phyloP scores from a whole-genome alignment of 2,888 invertebrate genomes.

The Stegophylla sp. region DNA sequence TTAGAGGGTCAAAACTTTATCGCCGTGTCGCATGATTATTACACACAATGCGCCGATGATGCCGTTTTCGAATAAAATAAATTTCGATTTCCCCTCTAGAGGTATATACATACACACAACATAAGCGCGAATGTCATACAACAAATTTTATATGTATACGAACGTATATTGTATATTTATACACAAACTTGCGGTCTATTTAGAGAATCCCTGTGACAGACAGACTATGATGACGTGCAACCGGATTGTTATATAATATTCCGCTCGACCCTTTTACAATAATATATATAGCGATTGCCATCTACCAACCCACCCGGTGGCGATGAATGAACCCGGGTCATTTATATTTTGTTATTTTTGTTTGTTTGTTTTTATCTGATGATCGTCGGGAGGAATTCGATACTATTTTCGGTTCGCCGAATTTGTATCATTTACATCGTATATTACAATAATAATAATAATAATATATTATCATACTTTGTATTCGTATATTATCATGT shows the following conservation, averaged over 20 bases:
- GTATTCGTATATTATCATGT: neutral
- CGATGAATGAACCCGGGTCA: slow-evolving; percentile 39
- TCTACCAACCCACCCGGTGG: neutral
- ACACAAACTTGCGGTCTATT: slow-evolving; percentile 54
- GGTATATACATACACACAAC: neutral
- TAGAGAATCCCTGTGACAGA: slow-evolving; percentile 10
- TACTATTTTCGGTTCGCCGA: slow-evolving; percentile 40
- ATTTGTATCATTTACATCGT: slow-evolving; percentile 42
- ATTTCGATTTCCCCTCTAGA: slow-evolving; percentile 10
- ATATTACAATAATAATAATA: slow-evolving; percentile 26
- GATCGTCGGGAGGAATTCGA: slow-evolving; percentile 51
- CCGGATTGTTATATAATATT: slow-evolving; percentile 10
- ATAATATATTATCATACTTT: neutral
- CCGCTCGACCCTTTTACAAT: slow-evolving; percentile 20
- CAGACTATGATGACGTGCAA: too few species aligned
- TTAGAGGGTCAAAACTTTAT: slow-evolving; percentile 1
- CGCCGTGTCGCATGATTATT: neutral
- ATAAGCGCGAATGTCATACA: slow-evolving; percentile 21
- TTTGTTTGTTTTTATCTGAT: slow-evolving; percentile 58
- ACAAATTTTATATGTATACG: neutral
- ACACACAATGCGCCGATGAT: slow-evolving; percentile 18
- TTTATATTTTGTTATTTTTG: slow-evolving; percentile 40
- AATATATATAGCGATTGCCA: too few species aligned
- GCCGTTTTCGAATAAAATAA: neutral
- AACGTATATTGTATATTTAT: too few species aligned